A percentile compares a stretch with the other conserved stretches of the same genome.
These are phyloP conservation scores for Desmophyllum pertusum DNA, from an alignment of 92 coral and sea anemone genomes.

Conservation along the genomic window DNA sequence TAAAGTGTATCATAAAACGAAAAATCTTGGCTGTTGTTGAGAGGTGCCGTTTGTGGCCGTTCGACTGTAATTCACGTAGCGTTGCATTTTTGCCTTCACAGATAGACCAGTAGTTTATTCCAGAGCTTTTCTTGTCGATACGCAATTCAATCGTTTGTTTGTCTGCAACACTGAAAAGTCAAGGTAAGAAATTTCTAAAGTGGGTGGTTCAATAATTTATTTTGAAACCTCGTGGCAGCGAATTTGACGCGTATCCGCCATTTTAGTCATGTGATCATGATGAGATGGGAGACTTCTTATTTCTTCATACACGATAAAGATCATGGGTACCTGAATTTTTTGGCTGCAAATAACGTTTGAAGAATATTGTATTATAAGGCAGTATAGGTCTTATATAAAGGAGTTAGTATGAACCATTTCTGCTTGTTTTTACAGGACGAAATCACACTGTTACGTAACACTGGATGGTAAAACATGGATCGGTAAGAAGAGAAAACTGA, in stretches of 20 bases:
- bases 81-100: not conserved
- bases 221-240: too few relatives aligned
- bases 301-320: too few relatives aligned
- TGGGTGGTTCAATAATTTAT: not conserved
- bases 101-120: constrained; percentile 1
- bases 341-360: too few relatives aligned
- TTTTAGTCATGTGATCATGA: too few relatives aligned
- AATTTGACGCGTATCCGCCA: too few relatives aligned
- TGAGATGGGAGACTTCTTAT: too few relatives aligned
- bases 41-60: too few relatives aligned
- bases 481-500: not conserved
- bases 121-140: constrained; percentile 14
- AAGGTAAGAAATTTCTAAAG: not conserved
- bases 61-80: not conserved
- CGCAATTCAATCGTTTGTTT: not conserved
- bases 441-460: constrained; percentile 12
- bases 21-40: too few relatives aligned
- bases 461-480: not conserved
- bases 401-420: not conserved
- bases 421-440: not conserved
- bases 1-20: too few relatives aligned
- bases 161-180: constrained; percentile 11
- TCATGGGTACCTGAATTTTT: too few relatives aligned
- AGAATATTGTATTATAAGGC: too few relatives aligned
- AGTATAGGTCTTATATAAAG: too few relatives aligned